A percentile compares a stretch with the other conserved stretches of the same genome.
phyloP scores from a whole-genome alignment of 2,797 vertebrate species.

The Coranthus polyacanthus region DNA sequence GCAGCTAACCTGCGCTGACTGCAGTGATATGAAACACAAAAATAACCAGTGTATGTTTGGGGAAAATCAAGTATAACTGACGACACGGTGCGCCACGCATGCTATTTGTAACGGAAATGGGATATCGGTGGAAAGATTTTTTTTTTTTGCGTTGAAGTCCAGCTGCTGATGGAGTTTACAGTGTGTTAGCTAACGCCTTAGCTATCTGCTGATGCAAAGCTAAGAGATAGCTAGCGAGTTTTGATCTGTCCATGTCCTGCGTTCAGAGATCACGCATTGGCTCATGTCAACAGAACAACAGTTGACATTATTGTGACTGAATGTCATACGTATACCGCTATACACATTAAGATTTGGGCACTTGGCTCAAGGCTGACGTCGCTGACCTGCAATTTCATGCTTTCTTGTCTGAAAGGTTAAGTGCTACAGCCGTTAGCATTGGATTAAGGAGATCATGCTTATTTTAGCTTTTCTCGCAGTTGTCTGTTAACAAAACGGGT shows the following conservation, averaged over 20 bases:
- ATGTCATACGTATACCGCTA: not conserved
- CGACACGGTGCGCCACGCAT: not conserved
- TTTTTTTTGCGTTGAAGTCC: constrained; percentile 4
- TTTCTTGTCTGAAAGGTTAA: not conserved
- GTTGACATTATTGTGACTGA: not conserved
- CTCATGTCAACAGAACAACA: constrained; percentile 27
- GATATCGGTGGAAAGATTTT: not conserved
- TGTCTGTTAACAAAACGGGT: constrained; percentile 2
- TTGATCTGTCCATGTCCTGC: constrained; percentile 43
- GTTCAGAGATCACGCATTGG: constrained; percentile 49
- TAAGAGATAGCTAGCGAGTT: constrained; percentile 59
- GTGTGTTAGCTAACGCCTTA: constrained; percentile 49
- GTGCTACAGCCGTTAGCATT: constrained; percentile 25
- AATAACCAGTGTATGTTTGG: constrained; percentile 8
- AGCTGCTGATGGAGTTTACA: constrained; percentile 17
- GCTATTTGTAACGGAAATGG: not conserved
- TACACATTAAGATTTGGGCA: not conserved
- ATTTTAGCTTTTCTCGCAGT: constrained; percentile 29
- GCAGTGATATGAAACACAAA: constrained; percentile 45
- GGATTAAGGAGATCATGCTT: constrained; percentile 43
- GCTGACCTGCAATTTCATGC: not conserved
- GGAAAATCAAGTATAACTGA: not conserved
- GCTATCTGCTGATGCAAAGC: constrained; percentile 51
- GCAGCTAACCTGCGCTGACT: constrained; percentile 75
- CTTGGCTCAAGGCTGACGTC: not conserved